phyloP scores from a whole-genome alignment of 2,888 invertebrate species.

The Oegoconia quadripuncta region DNA sequence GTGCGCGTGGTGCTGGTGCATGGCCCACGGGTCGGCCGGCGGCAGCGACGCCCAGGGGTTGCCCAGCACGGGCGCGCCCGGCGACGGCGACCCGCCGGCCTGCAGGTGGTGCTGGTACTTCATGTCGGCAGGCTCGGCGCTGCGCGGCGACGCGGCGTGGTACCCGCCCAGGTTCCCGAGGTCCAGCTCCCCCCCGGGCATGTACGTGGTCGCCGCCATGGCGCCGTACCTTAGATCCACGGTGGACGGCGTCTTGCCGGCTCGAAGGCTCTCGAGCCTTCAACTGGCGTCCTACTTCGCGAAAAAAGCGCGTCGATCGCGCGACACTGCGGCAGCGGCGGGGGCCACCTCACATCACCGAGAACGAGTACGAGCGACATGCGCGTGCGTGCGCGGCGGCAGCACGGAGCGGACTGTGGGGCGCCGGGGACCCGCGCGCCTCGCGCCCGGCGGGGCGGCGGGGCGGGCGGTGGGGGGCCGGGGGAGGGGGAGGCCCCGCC shows the following conservation, averaged over 20 bases:
- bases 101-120: slow-evolving; percentile 95
- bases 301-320: slow-evolving; percentile 71
- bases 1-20: slow-evolving; percentile 89
- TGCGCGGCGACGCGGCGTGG: slow-evolving; percentile 91
- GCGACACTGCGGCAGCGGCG: slow-evolving; percentile 72
- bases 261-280: slow-evolving; percentile 79
- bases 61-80: slow-evolving; percentile 76
- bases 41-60: slow-evolving; percentile 93
- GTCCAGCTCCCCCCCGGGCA: slow-evolving; percentile 90
- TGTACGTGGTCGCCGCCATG: slow-evolving; percentile 98
- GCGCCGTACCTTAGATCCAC: slow-evolving; percentile 83
- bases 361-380: slow-evolving; percentile 69
- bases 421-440: slow-evolving; percentile 58
- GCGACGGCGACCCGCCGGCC: slow-evolving; percentile 82
- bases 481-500: slow-evolving; percentile 26
- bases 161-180: slow-evolving; percentile 90
- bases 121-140: slow-evolving; percentile 95
- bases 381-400: slow-evolving; percentile 81
- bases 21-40: slow-evolving; percentile 90
- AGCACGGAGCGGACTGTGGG: slow-evolving; percentile 73
- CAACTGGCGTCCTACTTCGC: slow-evolving; percentile 69
- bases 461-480: slow-evolving; percentile 63
- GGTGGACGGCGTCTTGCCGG: slow-evolving; percentile 82
- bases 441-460: slow-evolving; percentile 46
- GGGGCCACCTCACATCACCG: slow-evolving; percentile 78